Evolutionary conservation across 2,113 vertebrate genomes (phyloP).

Genomic region (Piaya cayana): DNA sequence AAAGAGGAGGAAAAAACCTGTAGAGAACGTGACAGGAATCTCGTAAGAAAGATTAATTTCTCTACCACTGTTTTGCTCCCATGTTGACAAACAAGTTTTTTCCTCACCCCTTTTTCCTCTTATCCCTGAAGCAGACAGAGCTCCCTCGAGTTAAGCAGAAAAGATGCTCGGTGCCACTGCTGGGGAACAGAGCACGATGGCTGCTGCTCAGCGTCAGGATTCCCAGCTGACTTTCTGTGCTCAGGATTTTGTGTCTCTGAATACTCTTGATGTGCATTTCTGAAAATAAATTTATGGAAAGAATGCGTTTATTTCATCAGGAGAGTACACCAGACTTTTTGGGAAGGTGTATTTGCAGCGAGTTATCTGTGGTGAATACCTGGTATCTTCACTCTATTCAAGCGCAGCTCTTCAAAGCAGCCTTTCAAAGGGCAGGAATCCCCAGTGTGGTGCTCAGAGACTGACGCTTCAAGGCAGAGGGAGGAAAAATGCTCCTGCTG

Average conservation of each 20-base stretch:
- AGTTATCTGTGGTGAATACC: not conserved
- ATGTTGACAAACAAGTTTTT: not conserved
- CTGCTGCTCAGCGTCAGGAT: not conserved
- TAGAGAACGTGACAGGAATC: not conserved
- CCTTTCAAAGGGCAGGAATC: conserved; percentile 19
- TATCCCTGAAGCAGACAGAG: not conserved
- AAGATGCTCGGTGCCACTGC: not conserved
- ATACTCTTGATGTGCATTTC: not conserved
- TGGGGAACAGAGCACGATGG: not conserved
- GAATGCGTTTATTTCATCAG: not conserved
- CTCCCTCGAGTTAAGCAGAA: not conserved
- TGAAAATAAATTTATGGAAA: not conserved
- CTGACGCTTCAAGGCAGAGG: not conserved
- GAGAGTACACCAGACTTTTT: not conserved
- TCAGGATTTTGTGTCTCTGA: not conserved
- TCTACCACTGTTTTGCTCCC: not conserved
- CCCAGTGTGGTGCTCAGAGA: not conserved
- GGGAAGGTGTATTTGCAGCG: not conserved
- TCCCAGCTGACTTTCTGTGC: not conserved
- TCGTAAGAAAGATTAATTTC: not conserved
- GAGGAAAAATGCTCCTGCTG: not conserved
- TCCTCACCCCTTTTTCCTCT: not conserved
- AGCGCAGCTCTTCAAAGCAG: conserved; percentile 1
- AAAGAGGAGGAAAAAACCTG: not conserved
- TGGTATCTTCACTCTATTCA: not conserved